Evolutionary conservation across 2,797 vertebrate genomes (phyloP).

Genomic region (Scolopax bukidnonensis): DNA sequence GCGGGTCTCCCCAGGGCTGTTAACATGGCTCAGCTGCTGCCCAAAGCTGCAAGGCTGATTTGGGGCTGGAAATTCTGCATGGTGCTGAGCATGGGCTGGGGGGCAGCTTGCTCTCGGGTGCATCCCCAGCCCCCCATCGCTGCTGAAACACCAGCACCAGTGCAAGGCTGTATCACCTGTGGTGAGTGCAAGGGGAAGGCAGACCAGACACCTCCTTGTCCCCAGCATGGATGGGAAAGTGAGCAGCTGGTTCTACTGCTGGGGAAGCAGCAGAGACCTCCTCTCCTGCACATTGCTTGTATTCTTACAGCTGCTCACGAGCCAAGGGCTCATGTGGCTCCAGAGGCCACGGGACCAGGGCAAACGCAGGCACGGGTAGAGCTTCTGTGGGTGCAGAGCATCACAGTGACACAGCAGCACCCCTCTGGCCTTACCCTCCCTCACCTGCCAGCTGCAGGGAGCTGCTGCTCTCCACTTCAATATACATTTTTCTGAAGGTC

Average conservation of each 20-base stretch:
- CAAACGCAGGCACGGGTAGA: rapidly evolving
- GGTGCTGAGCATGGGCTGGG: rapidly evolving
- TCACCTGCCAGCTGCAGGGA: rapidly evolving
- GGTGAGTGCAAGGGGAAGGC: background rate
- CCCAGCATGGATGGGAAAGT: background rate
- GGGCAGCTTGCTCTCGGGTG: rapidly evolving
- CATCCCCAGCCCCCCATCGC: background rate
- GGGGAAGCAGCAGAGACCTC: background rate
- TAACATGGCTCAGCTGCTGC: background rate
- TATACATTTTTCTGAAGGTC: background rate
- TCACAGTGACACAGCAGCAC: rapidly evolving
- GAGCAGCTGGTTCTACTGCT: background rate
- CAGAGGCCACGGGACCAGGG: too few species aligned
- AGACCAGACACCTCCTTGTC: background rate
- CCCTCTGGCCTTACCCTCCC: background rate
- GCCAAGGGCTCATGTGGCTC: background rate
- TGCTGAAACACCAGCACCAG: background rate
- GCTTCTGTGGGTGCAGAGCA: background rate
- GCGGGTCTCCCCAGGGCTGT: background rate
- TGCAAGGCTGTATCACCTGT: background rate
- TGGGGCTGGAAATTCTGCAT: rapidly evolving
- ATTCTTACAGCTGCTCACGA: background rate
- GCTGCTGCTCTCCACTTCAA: background rate
- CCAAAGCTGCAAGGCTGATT: background rate
- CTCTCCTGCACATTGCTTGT: rapidly evolving